Evolutionary conservation across 2,113 vertebrate genomes (phyloP), one percentile per base, ranked within the genome.

Genomic region (Perognathus longimembris): DNA sequence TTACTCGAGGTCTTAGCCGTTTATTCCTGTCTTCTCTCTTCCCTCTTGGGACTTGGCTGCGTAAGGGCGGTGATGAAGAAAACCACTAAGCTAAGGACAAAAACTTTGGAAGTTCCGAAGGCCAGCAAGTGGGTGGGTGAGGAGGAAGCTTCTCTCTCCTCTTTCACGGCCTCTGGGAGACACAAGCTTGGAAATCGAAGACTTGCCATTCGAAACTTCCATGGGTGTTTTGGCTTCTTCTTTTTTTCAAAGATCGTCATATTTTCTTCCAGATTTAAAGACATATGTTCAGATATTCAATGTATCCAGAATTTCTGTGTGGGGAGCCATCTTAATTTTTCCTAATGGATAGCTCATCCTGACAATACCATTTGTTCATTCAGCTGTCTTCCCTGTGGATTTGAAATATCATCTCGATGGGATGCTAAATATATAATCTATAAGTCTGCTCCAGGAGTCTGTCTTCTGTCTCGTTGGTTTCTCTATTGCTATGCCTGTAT

Each of bases 191-290:
- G n/a, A 85, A 32, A 64, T 14, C 0, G 11, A 63, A 88, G 14
- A 36, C 15, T 83, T 30, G 1, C 9, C 50, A 18, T 71, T 42
- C 42, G 38, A 84, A 85, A 11, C 3, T n/a, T 45, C 36, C 21
- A 20, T 50, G 34, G 32, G 24, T 28, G 28, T 5, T 89, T 73
- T 28, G 67, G 63, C 17, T 54, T 73, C 36, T 54, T 42, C 50
- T 36, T 57, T 54, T 85, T 90, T 30, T 50, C 21, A 69, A 91
- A 95, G 20, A 32, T 40, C 8, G 50, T 76, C 59, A 22, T 17
- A 32, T 70, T 85, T 82, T 59, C 54, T 85, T 50, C 63, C 66
- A 40, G 70, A 69, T 92, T 81, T 40, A 14, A 78, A 91, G 66
- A 32, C 64, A 71, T 89, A 87, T 14, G 34, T 66, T 90, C 85